Evolutionary conservation across 2,113 vertebrate genomes (phyloP).

Genomic region (Perccottus glenii): DNA sequence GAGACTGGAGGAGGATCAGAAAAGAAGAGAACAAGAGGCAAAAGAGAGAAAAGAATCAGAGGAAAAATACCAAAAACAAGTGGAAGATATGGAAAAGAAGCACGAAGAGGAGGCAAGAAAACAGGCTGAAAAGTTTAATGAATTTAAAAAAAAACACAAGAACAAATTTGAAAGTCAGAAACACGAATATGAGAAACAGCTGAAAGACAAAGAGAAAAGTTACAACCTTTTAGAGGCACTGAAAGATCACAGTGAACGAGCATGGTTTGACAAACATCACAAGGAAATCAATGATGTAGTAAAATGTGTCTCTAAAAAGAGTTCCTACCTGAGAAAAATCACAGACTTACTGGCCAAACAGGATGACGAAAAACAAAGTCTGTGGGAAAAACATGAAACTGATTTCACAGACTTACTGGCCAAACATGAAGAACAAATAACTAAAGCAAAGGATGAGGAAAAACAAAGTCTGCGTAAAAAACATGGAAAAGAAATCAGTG

Average conservation of each 20-base stretch:
- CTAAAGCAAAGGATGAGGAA: background rate
- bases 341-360: too few relatives aligned
- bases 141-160: background rate
- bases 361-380: too few relatives aligned
- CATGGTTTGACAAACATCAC: background rate
- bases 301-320: background rate
- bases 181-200: background rate
- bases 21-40: conserved; percentile 10
- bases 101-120: conserved; percentile 36
- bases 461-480: background rate
- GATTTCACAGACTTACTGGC: too few relatives aligned
- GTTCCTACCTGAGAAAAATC: background rate
- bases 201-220: background rate
- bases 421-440: background rate
- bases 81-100: conserved; percentile 1
- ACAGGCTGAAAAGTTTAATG: conserved; percentile 37
- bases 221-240: background rate
- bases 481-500: background rate
- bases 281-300: background rate
- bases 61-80: background rate
- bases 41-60: background rate
- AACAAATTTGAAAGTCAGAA: background rate
- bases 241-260: background rate
- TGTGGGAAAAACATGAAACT: too few relatives aligned
- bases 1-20: conserved; percentile 17